Percentiles rank a stretch among this genome's conserved stretches.
These are phyloP conservation scores for Ooceraea biroi DNA, from an alignment of 1,140 invertebrate species.

Conservation along the genomic window DNA sequence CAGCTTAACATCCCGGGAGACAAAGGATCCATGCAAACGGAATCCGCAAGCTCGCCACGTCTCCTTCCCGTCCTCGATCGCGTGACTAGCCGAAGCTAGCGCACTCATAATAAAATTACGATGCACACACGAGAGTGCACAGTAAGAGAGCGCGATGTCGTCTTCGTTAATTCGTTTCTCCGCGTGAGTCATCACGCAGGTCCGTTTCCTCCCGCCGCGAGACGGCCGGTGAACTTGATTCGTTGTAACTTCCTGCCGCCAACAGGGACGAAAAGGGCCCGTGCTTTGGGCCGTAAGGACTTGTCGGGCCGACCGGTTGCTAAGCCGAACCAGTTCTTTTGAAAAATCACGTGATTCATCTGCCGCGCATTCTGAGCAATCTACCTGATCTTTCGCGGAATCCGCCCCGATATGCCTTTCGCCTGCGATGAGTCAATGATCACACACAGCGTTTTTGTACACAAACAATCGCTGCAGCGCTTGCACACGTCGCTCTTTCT, in stretches of 20 bases:
- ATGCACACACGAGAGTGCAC: slow-evolving; percentile 62
- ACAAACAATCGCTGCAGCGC: slow-evolving; percentile 53
- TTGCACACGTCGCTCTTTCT: background rate
- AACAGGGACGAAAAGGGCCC: slow-evolving; percentile 39
- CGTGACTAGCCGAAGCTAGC: slow-evolving; percentile 29
- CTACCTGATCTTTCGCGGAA: slow-evolving; percentile 80
- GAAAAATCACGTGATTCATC: slow-evolving; percentile 82
- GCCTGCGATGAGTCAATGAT: slow-evolving; percentile 80
- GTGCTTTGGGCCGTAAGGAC: slow-evolving; percentile 37
- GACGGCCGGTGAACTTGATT: slow-evolving; percentile 37
- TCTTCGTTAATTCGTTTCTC: slow-evolving; percentile 72
- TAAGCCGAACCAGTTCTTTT: slow-evolving; percentile 76
- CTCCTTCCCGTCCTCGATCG: slow-evolving; percentile 48
- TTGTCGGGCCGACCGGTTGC: slow-evolving; percentile 61
- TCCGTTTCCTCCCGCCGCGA: slow-evolving; percentile 71
- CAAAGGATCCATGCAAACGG: slow-evolving; percentile 37
- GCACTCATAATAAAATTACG: slow-evolving; percentile 76
- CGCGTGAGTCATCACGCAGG: slow-evolving; percentile 77
- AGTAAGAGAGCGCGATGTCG: slow-evolving; percentile 61
- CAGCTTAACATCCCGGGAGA: slow-evolving; percentile 22
- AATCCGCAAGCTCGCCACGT: slow-evolving; percentile 44
- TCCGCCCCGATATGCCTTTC: slow-evolving; percentile 74
- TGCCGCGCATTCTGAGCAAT: slow-evolving; percentile 80
- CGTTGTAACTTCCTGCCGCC: slow-evolving; percentile 31
- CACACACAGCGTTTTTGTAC: slow-evolving; percentile 27